phyloP scores from a whole-genome alignment of 1,140 invertebrate genomes.

The Drosophila ercepeae region DNA sequence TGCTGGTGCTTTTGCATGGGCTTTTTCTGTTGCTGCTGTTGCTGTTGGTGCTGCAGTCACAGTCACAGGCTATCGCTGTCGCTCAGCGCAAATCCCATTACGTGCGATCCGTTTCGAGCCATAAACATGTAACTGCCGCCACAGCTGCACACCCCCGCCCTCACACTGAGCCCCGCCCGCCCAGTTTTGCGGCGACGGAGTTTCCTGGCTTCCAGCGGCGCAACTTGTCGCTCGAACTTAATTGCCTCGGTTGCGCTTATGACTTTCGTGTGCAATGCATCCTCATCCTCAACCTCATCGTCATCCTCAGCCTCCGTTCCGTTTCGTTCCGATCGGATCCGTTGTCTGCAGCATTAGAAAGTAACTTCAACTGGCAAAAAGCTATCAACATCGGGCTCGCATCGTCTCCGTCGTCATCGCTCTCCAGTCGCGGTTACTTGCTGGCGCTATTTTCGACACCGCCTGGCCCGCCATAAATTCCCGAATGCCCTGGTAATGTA shows the following conservation, averaged over 20 bases:
- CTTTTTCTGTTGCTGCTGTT: slow-evolving; percentile 19
- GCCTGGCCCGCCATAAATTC: slow-evolving; percentile 76
- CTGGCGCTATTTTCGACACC: slow-evolving; percentile 80
- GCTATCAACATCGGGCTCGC: slow-evolving; percentile 63
- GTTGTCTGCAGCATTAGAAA: slow-evolving; percentile 71
- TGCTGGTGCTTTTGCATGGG: slow-evolving; percentile 4
- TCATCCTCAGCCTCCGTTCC: slow-evolving; percentile 38
- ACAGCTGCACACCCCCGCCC: slow-evolving; percentile 55
- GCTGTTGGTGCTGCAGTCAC: slow-evolving; percentile 40
- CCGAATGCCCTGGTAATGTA: slow-evolving; percentile 73
- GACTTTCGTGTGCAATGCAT: slow-evolving; percentile 81
- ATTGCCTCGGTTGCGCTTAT: slow-evolving; percentile 79
- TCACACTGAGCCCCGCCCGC: slow-evolving; percentile 12
- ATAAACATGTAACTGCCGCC: slow-evolving; percentile 68
- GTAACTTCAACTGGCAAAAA: slow-evolving; percentile 66
- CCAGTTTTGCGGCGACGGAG: slow-evolving; percentile 8
- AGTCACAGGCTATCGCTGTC: slow-evolving; percentile 74
- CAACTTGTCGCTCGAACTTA: slow-evolving; percentile 81
- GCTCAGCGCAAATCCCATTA: slow-evolving; percentile 80
- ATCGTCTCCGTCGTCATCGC: slow-evolving; percentile 39
- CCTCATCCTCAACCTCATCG: slow-evolving; percentile 59
- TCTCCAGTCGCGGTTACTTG: slow-evolving; percentile 44
- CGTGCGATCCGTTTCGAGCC: slow-evolving; percentile 80
- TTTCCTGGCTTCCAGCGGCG: slow-evolving; percentile 75
- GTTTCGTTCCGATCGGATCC: slow-evolving; percentile 24